Conservation (phyloP, 1,140 invertebrate species). For the Gryllus bimaculatus region DNA sequence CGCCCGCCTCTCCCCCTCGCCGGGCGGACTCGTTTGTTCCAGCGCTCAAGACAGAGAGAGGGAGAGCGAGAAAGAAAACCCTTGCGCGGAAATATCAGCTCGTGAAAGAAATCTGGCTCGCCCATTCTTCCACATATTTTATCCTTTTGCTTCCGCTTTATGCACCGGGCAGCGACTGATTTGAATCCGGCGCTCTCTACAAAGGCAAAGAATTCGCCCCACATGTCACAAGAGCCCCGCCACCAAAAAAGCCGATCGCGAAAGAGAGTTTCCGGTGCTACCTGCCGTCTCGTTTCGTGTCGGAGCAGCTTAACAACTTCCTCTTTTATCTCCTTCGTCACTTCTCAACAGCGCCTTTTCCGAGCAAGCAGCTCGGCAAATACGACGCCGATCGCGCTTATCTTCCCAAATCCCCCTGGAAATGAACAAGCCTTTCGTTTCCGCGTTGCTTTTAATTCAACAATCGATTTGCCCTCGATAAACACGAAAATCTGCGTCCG, state of each 20-base stretch:
- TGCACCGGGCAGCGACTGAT: not conserved
- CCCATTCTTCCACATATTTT: not conserved
- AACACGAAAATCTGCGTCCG: no score
- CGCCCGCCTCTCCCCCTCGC: no score
- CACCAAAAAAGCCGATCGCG: not conserved
- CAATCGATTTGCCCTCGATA: no score
- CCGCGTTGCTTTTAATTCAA: no score
- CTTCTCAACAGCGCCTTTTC: not conserved
- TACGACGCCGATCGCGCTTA: not conserved
- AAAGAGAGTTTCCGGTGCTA: not conserved
- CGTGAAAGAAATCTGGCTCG: not conserved
- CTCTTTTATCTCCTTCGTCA: not conserved
- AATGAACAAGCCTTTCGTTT: no score
- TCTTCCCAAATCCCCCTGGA: no score
- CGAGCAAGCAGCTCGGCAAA: not conserved
- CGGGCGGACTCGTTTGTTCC: no score
- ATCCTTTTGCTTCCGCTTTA: not conserved
- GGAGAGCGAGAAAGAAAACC: not conserved
- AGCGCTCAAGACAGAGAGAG: no score
- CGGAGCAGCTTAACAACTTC: not conserved
- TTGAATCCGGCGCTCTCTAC: not conserved
- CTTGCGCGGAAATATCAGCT: not conserved
- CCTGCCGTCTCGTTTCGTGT: not conserved
- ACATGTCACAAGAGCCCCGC: not conserved
- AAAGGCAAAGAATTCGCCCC: not conserved